A percentile compares a stretch with the other conserved stretches of the same genome.
Conservation (phyloP, 2,888 invertebrate species). For the Heliconius ethilla region DNA sequence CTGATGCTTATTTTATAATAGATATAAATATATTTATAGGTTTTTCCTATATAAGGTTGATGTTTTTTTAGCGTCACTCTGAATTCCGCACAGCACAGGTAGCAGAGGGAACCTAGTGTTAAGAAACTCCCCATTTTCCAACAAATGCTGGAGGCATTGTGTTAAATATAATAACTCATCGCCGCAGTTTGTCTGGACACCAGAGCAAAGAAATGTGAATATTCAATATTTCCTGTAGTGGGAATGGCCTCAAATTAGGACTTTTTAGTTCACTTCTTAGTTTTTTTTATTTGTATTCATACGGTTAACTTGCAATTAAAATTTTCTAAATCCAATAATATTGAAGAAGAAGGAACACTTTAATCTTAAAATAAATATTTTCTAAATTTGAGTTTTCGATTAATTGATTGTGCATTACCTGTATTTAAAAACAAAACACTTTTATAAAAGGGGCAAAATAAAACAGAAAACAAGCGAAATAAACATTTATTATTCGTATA, state of each 20-base stretch:
- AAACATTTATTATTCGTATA: slow-evolving; percentile 5
- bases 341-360: background rate
- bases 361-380: background rate
- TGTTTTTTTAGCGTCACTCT: background rate
- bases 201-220: too few relatives aligned
- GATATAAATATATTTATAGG: background rate
- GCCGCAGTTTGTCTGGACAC: too few relatives aligned
- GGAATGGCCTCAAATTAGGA: too few relatives aligned
- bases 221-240: too few relatives aligned
- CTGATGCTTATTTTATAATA: background rate
- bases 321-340: background rate
- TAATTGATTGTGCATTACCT: background rate
- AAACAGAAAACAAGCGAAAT: slow-evolving; percentile 8
- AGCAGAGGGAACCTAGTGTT: too few relatives aligned
- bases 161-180: too few relatives aligned
- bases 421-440: background rate
- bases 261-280: too few relatives aligned
- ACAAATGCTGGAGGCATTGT: too few relatives aligned
- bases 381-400: background rate
- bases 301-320: too few relatives aligned
- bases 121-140: too few relatives aligned
- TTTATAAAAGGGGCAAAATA: slow-evolving; percentile 3
- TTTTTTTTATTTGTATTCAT: too few relatives aligned
- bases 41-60: background rate
- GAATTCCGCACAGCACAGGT: too few relatives aligned